Evolutionary conservation across 53 echinoderm and acorn worm genomes (phyloP), one percentile per base, ranked within the genome.

Genomic region (Holothuria leucospilota): DNA sequence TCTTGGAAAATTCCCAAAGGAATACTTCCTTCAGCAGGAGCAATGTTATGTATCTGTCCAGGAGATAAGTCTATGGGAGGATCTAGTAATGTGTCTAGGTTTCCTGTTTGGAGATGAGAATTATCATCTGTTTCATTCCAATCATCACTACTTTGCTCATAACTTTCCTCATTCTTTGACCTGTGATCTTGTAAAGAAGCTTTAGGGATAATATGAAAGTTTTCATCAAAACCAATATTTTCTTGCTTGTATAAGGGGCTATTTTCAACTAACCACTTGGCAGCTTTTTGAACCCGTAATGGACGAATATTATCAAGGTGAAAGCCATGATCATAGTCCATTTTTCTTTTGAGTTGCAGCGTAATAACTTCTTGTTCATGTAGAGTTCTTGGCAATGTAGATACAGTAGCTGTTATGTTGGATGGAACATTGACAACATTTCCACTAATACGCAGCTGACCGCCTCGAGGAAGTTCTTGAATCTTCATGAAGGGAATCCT

Each of bases 1-100:
- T 88, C 88, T 82, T 68, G 81, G 62, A 58, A 78, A 29, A 86
- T 41, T 42, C 81, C 69, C 1, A 86, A 27, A 38, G 90, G 90
- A 18, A 40, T 20, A 86, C 80, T 90, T 27, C 86, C 73, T 60
- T 86, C 86, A 40, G 51, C 71, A 30, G 71, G 71, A 71, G 71
- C 71, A 71, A 71, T 14, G 41, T 42, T 30, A 13, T 52, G 52
- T 52, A 52, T 52, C 29, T 30, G 71, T 21, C 30, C 30, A 39
- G 71, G 29, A 30, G 29, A 38, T 38, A 71, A 38, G 39, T 71
- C 46, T 71, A 38, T 71, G 71, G 29, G 30, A 39, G 29, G 34
- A 29, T 39, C 71, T 71, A 38, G 39, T 71, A 71, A 29, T 40
- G 39, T 29, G 12, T 30, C 2, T 38, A 34, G 12, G 41, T 71